These are phyloP conservation scores for Heteronetta atricapilla DNA, from an alignment of 2,113 vertebrate genomes.

Conservation along the genomic window DNA sequence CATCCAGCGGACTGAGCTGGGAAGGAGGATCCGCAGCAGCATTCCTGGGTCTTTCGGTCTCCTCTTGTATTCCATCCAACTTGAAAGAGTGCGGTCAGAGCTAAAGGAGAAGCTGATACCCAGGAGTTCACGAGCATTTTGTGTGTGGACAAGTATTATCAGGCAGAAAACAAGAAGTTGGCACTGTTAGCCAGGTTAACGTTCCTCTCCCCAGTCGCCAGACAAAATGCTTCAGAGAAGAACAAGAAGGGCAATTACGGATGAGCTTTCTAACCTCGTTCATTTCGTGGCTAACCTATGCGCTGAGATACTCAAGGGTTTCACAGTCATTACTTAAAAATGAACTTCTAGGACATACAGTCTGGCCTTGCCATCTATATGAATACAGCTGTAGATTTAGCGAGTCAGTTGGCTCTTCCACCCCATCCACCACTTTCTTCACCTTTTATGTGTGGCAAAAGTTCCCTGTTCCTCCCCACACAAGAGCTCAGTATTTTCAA, in stretches of 20 bases:
- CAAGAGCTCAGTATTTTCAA: background rate
- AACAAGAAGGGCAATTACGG: background rate
- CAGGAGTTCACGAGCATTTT: background rate
- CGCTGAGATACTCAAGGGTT: background rate
- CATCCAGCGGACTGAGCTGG: background rate
- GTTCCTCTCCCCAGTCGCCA: background rate
- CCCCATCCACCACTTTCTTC: background rate
- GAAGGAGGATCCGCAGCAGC: background rate
- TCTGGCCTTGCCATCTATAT: background rate
- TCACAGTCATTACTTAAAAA: background rate
- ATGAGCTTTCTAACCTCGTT: background rate
- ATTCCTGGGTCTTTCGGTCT: background rate
- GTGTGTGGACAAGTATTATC: accelerated
- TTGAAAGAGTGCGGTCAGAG: accelerated
- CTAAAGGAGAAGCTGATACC: background rate
- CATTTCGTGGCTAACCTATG: background rate
- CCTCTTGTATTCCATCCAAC: background rate
- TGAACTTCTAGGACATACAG: accelerated
- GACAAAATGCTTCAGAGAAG: background rate
- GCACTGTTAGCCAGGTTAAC: background rate
- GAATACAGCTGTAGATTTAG: background rate
- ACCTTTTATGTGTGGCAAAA: background rate
- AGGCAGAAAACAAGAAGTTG: background rate
- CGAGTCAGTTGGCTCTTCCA: background rate
- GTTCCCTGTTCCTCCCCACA: accelerated